Evolutionary conservation across 2,888 invertebrate species (phyloP).

Genomic region (Corythucha ciliata): DNA sequence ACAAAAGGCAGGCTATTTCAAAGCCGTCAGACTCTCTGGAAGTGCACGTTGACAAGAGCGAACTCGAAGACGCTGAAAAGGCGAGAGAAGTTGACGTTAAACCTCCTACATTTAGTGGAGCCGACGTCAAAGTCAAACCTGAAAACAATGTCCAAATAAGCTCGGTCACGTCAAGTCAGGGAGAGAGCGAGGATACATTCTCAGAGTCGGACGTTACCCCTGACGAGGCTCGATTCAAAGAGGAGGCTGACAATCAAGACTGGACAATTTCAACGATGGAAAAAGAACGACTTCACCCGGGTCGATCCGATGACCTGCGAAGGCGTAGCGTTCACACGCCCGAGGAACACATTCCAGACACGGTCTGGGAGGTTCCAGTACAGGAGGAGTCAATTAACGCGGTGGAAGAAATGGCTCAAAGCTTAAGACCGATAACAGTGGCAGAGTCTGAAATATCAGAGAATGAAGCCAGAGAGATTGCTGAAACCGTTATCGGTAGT

Average conservation of each 20-base stretch:
- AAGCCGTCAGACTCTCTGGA: slow-evolving; percentile 45
- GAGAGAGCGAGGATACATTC: slow-evolving; percentile 50
- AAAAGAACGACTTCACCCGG: slow-evolving; percentile 31
- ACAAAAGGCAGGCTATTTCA: slow-evolving; percentile 39
- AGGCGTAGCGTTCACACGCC: slow-evolving; percentile 40
- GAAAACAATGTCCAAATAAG: slow-evolving; percentile 25
- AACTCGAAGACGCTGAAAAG: slow-evolving; percentile 46
- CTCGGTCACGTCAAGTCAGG: slow-evolving; percentile 43
- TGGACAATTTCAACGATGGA: slow-evolving; percentile 30
- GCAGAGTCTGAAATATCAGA: slow-evolving; percentile 38
- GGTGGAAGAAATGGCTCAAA: slow-evolving; percentile 25
- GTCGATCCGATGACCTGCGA: slow-evolving; percentile 30
- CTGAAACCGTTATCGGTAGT: slow-evolving; percentile 46
- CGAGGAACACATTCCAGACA: slow-evolving; percentile 45
- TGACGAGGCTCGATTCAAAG: slow-evolving; percentile 42
- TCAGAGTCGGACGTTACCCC: slow-evolving; percentile 49
- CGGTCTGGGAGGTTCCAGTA: slow-evolving; percentile 47
- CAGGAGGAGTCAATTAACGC: slow-evolving; percentile 39
- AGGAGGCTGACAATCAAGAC: slow-evolving; percentile 32
- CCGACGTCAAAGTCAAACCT: slow-evolving; percentile 38
- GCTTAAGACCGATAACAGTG: slow-evolving; percentile 3
- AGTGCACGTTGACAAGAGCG: slow-evolving; percentile 47
- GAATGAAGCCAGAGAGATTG: slow-evolving; percentile 46
- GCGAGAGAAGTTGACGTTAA: slow-evolving; percentile 43
- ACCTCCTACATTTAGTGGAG: no score